phyloP scores from a whole-genome alignment of 1,140 invertebrate genomes.

The Conus ventricosus region DNA sequence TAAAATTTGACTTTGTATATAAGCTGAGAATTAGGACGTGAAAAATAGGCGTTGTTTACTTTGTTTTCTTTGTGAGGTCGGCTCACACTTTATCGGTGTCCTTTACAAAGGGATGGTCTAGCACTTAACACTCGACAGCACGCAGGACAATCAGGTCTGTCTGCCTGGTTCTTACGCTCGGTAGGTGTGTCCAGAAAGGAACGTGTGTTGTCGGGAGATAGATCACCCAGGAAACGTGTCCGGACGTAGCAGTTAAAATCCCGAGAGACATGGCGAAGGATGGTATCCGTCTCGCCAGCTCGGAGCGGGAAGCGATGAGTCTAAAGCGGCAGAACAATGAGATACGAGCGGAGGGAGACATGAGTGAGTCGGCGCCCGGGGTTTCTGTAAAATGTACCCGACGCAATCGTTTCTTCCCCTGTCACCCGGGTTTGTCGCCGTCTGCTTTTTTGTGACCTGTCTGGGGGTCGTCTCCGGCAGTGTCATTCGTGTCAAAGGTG shows the following conservation, averaged over 20 bases:
- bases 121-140: too few relatives aligned
- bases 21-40: too few relatives aligned
- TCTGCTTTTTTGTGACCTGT: not conserved
- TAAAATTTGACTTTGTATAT: too few relatives aligned
- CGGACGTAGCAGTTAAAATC: not conserved
- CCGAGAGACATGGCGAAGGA: not conserved
- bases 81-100: too few relatives aligned
- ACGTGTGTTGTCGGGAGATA: constrained; percentile 8
- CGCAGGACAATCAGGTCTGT: not conserved
- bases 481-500: not conserved
- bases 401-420: not conserved
- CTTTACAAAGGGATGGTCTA: too few relatives aligned
- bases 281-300: not conserved
- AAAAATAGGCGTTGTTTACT: too few relatives aligned
- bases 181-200: not conserved
- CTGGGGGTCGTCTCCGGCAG: not conserved
- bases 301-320: not conserved
- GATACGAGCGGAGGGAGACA: not conserved
- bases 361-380: not conserved
- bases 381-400: not conserved
- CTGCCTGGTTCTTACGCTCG: not conserved
- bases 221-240: not conserved
- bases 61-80: too few relatives aligned
- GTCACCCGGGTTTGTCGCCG: not conserved
- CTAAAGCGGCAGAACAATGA: not conserved